Conservation (phyloP, 2,113 vertebrate species). For the Gasterosteus aculeatus region DNA sequence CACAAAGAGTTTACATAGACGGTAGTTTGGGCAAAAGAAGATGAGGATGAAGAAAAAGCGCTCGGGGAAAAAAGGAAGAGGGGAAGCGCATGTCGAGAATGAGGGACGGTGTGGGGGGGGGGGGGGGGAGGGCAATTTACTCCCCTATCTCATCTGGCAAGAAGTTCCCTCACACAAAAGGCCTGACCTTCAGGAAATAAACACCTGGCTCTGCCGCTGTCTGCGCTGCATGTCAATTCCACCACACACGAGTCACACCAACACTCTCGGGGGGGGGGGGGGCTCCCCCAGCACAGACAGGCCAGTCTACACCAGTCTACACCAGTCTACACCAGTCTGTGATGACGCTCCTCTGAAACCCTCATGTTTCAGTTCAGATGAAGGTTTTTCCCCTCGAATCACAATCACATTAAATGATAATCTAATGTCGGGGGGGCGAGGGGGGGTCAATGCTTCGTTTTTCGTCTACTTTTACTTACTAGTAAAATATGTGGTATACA, state of each 20-base stretch:
- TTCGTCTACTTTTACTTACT: too few species aligned
- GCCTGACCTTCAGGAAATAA: constrained; percentile 89
- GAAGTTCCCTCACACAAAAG: constrained; percentile 89
- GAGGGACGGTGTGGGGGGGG: constrained; percentile 40
- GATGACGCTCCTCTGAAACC: too few species aligned
- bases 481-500: too few species aligned
- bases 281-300: too few species aligned
- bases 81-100: constrained; percentile 24
- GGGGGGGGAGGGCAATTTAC: constrained; percentile 82
- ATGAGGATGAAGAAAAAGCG: constrained; percentile 28
- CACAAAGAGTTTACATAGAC: constrained; percentile 35
- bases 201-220: constrained; percentile 67
- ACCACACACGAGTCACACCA: constrained; percentile 8
- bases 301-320: too few species aligned
- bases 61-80: constrained; percentile 9
- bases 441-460: too few species aligned
- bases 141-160: constrained; percentile 89
- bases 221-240: constrained; percentile 65
- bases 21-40: constrained; percentile 22
- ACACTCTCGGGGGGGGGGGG: neutral
- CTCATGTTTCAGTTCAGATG: too few species aligned
- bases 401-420: too few species aligned
- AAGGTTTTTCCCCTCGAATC: too few species aligned
- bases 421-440: too few species aligned
- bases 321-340: too few species aligned